These are phyloP conservation scores for Trisateles emortualis DNA, from an alignment of 2,888 invertebrate genomes.

Conservation along the genomic window DNA sequence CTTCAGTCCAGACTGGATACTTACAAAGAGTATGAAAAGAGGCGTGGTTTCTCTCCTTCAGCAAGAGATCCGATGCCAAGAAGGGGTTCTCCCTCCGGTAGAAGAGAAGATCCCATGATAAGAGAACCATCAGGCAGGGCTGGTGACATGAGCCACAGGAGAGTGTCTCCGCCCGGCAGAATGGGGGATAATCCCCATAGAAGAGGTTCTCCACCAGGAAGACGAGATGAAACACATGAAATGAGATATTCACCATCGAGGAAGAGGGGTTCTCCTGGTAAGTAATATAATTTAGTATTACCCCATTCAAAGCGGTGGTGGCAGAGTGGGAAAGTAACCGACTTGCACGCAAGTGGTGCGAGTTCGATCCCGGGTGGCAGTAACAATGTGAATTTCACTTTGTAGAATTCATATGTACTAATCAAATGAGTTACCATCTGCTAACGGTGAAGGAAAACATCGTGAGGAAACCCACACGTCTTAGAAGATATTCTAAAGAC, in stretches of 20 bases:
- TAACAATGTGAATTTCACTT: too few species aligned
- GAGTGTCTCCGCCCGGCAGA: constrained; percentile 24
- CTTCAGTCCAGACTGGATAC: constrained; percentile 31
- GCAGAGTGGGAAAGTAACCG: not conserved
- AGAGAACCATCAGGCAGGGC: constrained; percentile 20
- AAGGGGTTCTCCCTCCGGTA: constrained; percentile 7
- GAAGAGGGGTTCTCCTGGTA: constrained; percentile 32
- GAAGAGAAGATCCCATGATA: constrained; percentile 26
- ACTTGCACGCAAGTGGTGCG: not conserved
- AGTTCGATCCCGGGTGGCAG: too few species aligned
- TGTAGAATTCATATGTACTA: too few species aligned
- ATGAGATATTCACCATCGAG: constrained; percentile 42
- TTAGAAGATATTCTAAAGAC: too few species aligned
- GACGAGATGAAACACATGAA: constrained; percentile 37
- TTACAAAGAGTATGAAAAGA: constrained; percentile 43
- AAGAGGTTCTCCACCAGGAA: constrained; percentile 34
- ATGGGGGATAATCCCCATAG: constrained; percentile 30
- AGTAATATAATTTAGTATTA: not conserved
- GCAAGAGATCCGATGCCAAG: constrained; percentile 10
- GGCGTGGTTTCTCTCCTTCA: constrained; percentile 36
- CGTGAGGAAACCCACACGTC: too few species aligned
- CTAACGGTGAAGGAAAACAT: too few species aligned
- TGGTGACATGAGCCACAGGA: constrained; percentile 7
- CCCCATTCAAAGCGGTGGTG: too few species aligned
- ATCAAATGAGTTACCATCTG: too few species aligned